Evolutionary conservation across 2,797 vertebrate genomes (phyloP).

Genomic region (Etheostoma nigrum): DNA sequence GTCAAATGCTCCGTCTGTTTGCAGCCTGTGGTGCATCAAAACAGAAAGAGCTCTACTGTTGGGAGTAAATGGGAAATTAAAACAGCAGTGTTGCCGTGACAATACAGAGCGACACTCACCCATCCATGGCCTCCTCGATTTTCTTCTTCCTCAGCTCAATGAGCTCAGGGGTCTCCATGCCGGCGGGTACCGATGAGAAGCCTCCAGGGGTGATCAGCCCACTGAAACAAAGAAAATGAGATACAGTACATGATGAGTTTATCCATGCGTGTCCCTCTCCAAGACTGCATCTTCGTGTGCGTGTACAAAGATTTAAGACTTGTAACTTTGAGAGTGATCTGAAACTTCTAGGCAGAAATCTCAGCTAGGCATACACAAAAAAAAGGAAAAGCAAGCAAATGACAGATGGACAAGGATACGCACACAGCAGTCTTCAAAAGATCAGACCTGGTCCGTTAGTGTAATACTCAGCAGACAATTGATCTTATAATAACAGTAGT

Average conservation of each 20-base stretch:
- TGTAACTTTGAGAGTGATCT: background rate
- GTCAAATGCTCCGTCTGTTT: background rate
- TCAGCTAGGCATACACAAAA: background rate
- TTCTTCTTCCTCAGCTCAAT: slow-evolving; percentile 97
- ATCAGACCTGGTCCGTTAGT: slow-evolving; percentile 13
- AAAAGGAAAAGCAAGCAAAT: too few relatives aligned
- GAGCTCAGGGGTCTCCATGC: slow-evolving; percentile 96
- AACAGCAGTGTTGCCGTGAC: background rate
- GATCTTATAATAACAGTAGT: slow-evolving; percentile 9
- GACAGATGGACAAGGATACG: background rate
- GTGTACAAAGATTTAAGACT: background rate
- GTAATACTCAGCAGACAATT: background rate
- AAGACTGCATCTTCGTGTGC: background rate
- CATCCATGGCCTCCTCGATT: slow-evolving; percentile 95
- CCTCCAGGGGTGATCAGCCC: slow-evolving; percentile 94
- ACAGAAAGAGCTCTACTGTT: background rate
- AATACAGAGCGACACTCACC: slow-evolving; percentile 75
- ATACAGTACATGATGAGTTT: background rate
- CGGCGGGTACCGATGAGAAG: slow-evolving; percentile 92
- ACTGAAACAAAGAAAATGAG: slow-evolving; percentile 67
- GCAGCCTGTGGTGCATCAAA: rapidly evolving
- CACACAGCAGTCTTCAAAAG: background rate
- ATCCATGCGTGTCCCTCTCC: background rate
- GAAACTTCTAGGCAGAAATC: background rate
- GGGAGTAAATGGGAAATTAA: background rate